Evolutionary conservation across 2,797 vertebrate genomes (phyloP).

Genomic region (Ptychobarbus kaznakovi): DNA sequence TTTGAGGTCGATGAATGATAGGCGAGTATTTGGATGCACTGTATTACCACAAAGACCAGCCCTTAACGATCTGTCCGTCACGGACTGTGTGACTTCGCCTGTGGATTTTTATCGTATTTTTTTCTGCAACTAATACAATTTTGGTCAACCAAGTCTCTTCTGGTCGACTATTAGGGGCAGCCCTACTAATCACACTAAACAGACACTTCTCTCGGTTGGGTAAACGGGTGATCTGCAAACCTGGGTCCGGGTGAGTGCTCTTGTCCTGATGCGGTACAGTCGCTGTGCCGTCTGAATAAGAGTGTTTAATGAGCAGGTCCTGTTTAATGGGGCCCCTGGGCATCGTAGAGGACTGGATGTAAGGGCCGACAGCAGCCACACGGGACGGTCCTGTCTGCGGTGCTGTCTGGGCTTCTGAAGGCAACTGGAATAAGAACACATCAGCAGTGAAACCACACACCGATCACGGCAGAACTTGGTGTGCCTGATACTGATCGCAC

Average conservation of each 20-base stretch:
- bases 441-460: background rate
- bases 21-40: too few species aligned
- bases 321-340: slow-evolving; percentile 87
- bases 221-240: slow-evolving; percentile 17
- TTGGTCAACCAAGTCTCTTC: too few species aligned
- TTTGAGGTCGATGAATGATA: too few species aligned
- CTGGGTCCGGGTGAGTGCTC: slow-evolving; percentile 46
- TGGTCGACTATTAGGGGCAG: too few species aligned
- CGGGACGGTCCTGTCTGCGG: slow-evolving; percentile 84
- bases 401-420: slow-evolving; percentile 83
- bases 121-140: too few species aligned
- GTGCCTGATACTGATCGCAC: background rate
- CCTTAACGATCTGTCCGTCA: too few species aligned
- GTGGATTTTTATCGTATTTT: too few species aligned
- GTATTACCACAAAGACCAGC: too few species aligned
- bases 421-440: slow-evolving; percentile 72
- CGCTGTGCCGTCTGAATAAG: slow-evolving; percentile 84
- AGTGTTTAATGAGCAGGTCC: slow-evolving; percentile 89
- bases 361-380: slow-evolving; percentile 96
- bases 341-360: slow-evolving; percentile 96
- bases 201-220: background rate
- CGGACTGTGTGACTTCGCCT: too few species aligned
- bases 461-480: background rate
- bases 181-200: too few species aligned
- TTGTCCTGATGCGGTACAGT: slow-evolving; percentile 81